Conservation (phyloP, 2,113 vertebrate species). For the Mobula hypostoma region DNA sequence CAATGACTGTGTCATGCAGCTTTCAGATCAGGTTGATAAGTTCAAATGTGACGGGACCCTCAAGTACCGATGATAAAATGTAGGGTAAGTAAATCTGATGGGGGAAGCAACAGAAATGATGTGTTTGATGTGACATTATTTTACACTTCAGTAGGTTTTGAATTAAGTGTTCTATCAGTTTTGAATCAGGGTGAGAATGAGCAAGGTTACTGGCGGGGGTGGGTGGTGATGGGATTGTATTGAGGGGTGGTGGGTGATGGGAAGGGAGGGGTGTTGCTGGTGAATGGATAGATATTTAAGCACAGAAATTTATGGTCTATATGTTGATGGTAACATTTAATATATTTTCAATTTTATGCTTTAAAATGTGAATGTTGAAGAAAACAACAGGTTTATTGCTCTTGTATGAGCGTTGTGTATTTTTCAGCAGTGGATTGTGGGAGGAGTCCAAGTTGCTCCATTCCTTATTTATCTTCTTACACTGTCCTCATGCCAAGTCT, state of each 20-base stretch:
- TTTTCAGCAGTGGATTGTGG: conserved; percentile 21
- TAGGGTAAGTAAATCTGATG: conserved; percentile 31
- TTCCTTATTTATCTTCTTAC: conserved; percentile 12
- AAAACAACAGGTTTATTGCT: neutral
- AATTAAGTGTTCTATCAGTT: neutral
- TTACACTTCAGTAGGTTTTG: neutral
- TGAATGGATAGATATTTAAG: neutral
- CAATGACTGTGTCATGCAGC: conserved; percentile 34
- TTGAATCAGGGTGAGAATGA: neutral
- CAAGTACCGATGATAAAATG: conserved; percentile 35
- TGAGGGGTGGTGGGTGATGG: neutral
- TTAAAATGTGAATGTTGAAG: conserved; percentile 14
- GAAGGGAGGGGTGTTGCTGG: neutral
- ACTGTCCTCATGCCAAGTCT: conserved; percentile 27
- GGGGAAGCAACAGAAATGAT: neutral
- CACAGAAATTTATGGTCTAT: neutral
- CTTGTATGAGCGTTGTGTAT: neutral
- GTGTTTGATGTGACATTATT: neutral
- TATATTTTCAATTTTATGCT: neutral
- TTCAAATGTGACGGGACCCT: conserved; percentile 36
- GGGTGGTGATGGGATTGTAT: neutral
- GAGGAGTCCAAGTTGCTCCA: neutral
- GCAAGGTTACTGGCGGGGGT: conserved; percentile 1
- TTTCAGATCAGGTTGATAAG: conserved; percentile 34
- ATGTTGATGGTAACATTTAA: neutral